phyloP scores from a whole-genome alignment of 2,797 vertebrate genomes.

The Lepilemur ruficaudatus region DNA sequence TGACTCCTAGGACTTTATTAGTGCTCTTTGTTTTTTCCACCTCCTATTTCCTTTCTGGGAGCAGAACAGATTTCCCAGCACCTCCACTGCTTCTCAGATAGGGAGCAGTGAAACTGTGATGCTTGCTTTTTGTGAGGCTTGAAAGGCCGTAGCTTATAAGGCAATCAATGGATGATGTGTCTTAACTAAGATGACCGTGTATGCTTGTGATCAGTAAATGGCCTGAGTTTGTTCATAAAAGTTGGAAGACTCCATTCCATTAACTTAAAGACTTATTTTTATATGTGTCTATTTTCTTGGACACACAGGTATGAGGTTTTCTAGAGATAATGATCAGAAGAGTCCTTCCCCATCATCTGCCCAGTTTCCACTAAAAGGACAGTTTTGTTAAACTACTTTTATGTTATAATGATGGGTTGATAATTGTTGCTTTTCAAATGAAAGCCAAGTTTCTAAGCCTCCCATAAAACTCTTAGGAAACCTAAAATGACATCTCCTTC shows the following conservation, averaged over 20 bases:
- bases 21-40: neutral
- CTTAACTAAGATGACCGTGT: neutral
- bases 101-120: neutral
- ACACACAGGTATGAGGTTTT: neutral
- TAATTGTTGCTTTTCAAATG: conserved; percentile 19
- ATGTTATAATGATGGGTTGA: neutral
- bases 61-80: neutral
- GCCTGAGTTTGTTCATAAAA: neutral
- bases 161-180: neutral
- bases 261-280: conserved; percentile 4
- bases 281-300: neutral
- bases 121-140: neutral
- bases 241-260: neutral
- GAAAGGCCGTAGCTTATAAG: neutral
- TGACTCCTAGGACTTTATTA: neutral
- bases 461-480: conserved; percentile 1
- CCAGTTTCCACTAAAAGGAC: neutral
- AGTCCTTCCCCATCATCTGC: neutral
- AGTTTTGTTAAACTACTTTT: neutral
- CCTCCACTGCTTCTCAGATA: neutral
- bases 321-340: neutral
- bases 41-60: neutral
- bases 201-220: neutral
- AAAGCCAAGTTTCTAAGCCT: neutral
- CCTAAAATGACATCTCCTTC: neutral